phyloP scores from a whole-genome alignment of 2,888 invertebrate species.

The Lasioglossum calceatum region DNA sequence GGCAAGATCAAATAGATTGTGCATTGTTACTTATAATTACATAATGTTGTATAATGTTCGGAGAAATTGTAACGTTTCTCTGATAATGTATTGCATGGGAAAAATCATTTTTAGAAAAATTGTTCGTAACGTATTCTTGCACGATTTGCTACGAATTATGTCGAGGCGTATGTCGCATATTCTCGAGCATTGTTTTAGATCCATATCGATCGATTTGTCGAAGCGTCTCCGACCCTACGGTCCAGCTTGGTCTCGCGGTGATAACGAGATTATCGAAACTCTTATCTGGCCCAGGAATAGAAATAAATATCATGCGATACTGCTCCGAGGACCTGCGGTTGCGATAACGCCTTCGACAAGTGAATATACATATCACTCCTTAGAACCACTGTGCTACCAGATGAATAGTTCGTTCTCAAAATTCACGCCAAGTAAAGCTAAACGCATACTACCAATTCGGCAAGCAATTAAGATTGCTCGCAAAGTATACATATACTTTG shows the following conservation, averaged over 20 bases:
- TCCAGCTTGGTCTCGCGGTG: slow-evolving; percentile 62
- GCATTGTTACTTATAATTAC: neutral
- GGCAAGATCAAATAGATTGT: neutral
- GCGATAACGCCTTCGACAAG: slow-evolving; percentile 62
- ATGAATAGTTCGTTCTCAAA: slow-evolving; percentile 36
- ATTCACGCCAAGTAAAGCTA: neutral
- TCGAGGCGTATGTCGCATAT: neutral
- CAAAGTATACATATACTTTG: neutral
- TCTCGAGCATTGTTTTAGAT: slow-evolving; percentile 6
- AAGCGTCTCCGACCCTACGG: slow-evolving; percentile 52
- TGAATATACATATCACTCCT: slow-evolving; percentile 67
- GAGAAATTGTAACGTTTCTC: neutral
- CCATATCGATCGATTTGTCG: slow-evolving; percentile 9
- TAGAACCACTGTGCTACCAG: slow-evolving; percentile 49
- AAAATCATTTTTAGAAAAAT: neutral
- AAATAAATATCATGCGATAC: slow-evolving; percentile 70
- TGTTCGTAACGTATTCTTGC: neutral
- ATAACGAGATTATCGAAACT: slow-evolving; percentile 52
- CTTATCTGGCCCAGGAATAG: slow-evolving; percentile 71
- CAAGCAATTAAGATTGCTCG: neutral
- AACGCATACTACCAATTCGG: neutral
- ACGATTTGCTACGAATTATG: neutral
- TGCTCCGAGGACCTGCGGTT: slow-evolving; percentile 56
- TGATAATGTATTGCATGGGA: neutral
- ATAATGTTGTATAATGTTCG: neutral